A percentile compares a stretch with the other conserved stretches of the same genome.
Conservation (phyloP, 2,113 vertebrate species). For the rabbit (Oryctolagus cuniculus) region mOryCun1.1 NC_091441.1:33695501-33696000, state of each 20-base stretch:
- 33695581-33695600: background rate
- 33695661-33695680: background rate
- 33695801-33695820: background rate
- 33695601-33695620: background rate
- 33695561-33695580: background rate
- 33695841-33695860: background rate
- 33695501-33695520: background rate
- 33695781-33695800: background rate
- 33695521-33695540: background rate
- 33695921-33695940: slow-evolving; percentile 1
- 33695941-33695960: background rate
- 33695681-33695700: background rate
- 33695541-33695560: background rate
- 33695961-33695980: background rate
- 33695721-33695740: background rate
- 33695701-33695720: background rate
- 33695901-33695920: background rate
- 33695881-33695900: background rate
- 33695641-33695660: background rate
- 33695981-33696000: background rate
- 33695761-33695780: background rate
- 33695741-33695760: background rate
- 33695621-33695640: background rate
- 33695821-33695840: background rate
- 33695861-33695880: background rate